Percentiles rank a stretch among this genome's conserved stretches.
Conservation (phyloP, 2,888 invertebrate genomes). For the Drosophila villosipedis region DNA sequence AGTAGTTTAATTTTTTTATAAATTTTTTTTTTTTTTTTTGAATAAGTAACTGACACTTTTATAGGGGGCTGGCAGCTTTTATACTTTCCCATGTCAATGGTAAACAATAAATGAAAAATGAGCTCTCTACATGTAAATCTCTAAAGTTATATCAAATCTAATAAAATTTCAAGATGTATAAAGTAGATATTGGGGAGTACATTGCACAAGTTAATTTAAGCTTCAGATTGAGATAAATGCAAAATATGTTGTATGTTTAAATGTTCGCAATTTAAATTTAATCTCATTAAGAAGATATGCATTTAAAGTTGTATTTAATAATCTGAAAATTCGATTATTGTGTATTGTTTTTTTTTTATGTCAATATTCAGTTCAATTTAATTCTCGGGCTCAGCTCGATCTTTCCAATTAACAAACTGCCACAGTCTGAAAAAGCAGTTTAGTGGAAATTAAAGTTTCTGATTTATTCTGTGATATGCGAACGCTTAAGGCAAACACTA, state of each 20-base stretch:
- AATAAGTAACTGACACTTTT: constrained; percentile 13
- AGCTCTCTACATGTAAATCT: constrained; percentile 27
- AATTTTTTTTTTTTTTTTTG: constrained; percentile 26
- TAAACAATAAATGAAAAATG: constrained; percentile 43
- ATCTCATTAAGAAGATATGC: background rate
- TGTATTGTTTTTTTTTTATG: background rate
- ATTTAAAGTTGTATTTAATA: background rate
- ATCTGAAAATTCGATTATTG: background rate
- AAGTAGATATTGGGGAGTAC: background rate
- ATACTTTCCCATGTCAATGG: constrained; percentile 7
- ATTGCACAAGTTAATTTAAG: background rate
- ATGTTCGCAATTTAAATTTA: background rate
- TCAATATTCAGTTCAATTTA: background rate
- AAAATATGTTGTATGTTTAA: background rate
- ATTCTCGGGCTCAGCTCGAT: background rate
- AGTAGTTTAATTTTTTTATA: constrained; percentile 21
- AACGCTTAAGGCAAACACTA: constrained; percentile 16
- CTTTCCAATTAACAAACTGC: background rate
- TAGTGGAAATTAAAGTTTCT: constrained; percentile 19
- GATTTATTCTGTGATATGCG: constrained; percentile 20
- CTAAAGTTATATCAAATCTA: background rate
- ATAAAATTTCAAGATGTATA: background rate
- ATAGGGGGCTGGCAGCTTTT: constrained; percentile 3
- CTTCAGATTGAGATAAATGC: background rate
- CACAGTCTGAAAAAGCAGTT: background rate